Evolutionary conservation across 2,888 invertebrate genomes (phyloP).

Genomic region (Busseola fusca): DNA sequence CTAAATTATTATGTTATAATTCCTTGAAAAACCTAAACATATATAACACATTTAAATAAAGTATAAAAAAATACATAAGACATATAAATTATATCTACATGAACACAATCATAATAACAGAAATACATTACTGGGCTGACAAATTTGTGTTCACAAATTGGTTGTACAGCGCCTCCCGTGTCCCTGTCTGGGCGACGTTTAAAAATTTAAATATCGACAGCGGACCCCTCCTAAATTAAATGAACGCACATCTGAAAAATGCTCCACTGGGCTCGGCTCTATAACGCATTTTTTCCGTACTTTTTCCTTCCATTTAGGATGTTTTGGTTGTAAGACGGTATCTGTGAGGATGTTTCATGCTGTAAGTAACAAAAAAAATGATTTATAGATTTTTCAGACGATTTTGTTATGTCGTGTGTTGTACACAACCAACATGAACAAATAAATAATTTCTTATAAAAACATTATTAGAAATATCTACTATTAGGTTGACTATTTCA

Average conservation of each 20-base stretch:
- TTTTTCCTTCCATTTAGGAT: slow-evolving; percentile 60
- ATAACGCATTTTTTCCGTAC: slow-evolving; percentile 66
- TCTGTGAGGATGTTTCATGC: slow-evolving; percentile 65
- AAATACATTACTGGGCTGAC: slow-evolving; percentile 70
- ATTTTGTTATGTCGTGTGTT: not conserved
- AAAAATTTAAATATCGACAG: slow-evolving; percentile 87
- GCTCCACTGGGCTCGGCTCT: slow-evolving; percentile 59
- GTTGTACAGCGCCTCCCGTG: slow-evolving; percentile 68
- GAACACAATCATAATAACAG: slow-evolving; percentile 53
- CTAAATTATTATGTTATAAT: not conserved
- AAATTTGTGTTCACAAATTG: slow-evolving; percentile 84
- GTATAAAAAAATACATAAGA: not conserved
- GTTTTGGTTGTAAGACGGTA: slow-evolving; percentile 60
- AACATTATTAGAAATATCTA: not conserved
- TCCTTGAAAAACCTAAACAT: not conserved
- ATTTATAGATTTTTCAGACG: not conserved
- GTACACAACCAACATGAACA: not conserved
- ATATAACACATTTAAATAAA: not conserved
- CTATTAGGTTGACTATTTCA: too few relatives aligned
- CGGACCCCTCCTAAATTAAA: slow-evolving; percentile 84
- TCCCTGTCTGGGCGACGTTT: slow-evolving; percentile 80
- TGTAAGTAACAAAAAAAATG: slow-evolving; percentile 22
- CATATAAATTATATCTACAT: slow-evolving; percentile 7
- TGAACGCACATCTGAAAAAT: slow-evolving; percentile 78
- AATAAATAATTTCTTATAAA: not conserved